Base-by-base conservation (phyloP, 1,140 invertebrate genomes). In the Conus betulinus region DNA sequence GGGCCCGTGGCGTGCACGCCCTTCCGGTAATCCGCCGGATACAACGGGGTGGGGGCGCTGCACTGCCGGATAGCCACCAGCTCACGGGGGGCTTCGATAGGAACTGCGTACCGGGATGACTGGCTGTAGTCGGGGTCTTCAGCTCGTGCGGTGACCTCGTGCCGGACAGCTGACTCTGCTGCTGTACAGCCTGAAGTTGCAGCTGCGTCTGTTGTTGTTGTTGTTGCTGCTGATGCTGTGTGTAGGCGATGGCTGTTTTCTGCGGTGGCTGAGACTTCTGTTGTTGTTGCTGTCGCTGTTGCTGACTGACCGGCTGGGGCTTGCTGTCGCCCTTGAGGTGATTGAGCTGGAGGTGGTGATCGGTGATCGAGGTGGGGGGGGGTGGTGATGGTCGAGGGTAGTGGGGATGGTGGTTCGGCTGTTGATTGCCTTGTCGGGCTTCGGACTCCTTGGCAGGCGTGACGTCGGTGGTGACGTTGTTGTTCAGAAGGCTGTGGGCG, bases 341-440 rank as follows among this genome's bases (percentile, higher is more conserved):
- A 60, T 15, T 1, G 15, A 17, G 81, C 5, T 13, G 81, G 11
- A 4, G 51, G 20, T 53, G 85, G 17, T 25, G 67, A 20, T n/a
- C 60, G 85, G 17, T 25, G 67, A 20, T n/a, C 60, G 63, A 15
- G 89, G 39, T 23, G 87, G 84, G 81, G 74, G 79, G 53, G 81
- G 67, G 57, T 89, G 87, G 51, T 88, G 39, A 17, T 89, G 39
- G 39, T 39, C 39, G 39, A 39, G 39, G 39, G n/a, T 88, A 83
- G 53, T 86, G 79, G 20, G 88, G 39, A 39, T 89, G 87, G 71
- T 85, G 81, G 60, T 88, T 87, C 51, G 86, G 82, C 23, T 86
- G 57, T 27, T 87, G 87, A 79, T 87, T 81, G 57, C 88, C 87
- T 27, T 60, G 51, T 25, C 84, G 53, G n/a, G 71, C 83, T 52